Conservation (phyloP, 2,797 vertebrate species). For the Chelidonichthys spinosus region DNA sequence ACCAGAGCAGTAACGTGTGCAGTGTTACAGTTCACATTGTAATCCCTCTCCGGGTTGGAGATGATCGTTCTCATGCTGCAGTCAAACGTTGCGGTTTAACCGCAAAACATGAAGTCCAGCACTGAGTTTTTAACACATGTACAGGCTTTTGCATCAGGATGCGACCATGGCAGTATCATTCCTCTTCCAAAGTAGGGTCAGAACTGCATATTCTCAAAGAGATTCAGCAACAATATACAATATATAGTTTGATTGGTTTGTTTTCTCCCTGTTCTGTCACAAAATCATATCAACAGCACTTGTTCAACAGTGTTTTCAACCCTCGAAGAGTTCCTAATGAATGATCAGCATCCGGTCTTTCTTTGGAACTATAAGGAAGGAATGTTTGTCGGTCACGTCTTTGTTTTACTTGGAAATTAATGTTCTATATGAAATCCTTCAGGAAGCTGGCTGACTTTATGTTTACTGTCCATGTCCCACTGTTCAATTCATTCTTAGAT, state of each 20-base stretch:
- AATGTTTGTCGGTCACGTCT: not conserved
- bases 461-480: not conserved
- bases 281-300: not conserved
- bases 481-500: constrained; percentile 17
- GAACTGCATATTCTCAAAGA: constrained; percentile 1
- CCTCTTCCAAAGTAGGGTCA: constrained; percentile 2
- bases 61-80: constrained; percentile 17
- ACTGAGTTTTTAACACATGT: constrained; percentile 14
- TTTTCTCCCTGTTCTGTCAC: not conserved
- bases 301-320: constrained; percentile 16
- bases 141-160: constrained; percentile 1
- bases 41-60: constrained; percentile 7
- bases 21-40: constrained; percentile 18
- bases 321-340: not conserved
- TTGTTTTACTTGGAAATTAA: constrained; percentile 13
- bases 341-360: not conserved
- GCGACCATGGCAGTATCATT: not conserved
- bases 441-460: not conserved
- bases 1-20: constrained; percentile 7
- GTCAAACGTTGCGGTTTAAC: not conserved
- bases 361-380: not conserved
- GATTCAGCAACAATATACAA: not conserved
- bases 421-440: not conserved
- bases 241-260: not conserved
- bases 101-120: not conserved